phyloP scores from a whole-genome alignment of 2,113 vertebrate species.

The Malurus cyaneus region DNA sequence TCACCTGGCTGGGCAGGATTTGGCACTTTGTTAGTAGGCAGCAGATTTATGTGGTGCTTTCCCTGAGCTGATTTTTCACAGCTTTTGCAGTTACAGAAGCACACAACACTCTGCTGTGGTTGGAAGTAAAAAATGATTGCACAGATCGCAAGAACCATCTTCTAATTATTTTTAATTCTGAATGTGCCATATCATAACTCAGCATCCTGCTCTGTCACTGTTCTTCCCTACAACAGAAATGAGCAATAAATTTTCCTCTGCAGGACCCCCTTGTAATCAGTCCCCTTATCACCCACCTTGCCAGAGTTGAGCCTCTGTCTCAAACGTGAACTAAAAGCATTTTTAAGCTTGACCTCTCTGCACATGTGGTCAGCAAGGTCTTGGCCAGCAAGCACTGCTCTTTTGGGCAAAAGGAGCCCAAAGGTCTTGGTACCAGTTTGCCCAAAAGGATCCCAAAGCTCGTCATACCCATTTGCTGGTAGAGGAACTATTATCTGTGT shows the following conservation, averaged over 20 bases:
- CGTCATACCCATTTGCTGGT: neutral
- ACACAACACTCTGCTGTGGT: neutral
- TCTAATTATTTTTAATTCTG: neutral
- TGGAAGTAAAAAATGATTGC: neutral
- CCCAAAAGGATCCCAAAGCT: neutral
- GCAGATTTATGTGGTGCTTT: neutral
- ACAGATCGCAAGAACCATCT: neutral
- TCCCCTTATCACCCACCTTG: neutral
- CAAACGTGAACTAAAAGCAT: neutral
- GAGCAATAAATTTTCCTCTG: neutral
- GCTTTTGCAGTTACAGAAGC: neutral
- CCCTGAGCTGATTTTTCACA: neutral
- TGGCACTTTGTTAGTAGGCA: neutral
- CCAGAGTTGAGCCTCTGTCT: neutral
- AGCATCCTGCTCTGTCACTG: neutral
- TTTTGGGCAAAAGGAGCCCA: no score
- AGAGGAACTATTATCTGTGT: neutral
- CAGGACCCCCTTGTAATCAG: neutral
- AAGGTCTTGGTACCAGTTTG: neutral
- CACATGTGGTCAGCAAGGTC: neutral
- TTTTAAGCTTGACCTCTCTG: neutral
- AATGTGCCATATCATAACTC: fast-evolving
- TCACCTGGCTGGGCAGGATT: neutral
- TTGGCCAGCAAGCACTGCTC: neutral
- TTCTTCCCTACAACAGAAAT: neutral